Conservation (phyloP, 1,140 invertebrate genomes). For the Cepaea nemoralis region DNA sequence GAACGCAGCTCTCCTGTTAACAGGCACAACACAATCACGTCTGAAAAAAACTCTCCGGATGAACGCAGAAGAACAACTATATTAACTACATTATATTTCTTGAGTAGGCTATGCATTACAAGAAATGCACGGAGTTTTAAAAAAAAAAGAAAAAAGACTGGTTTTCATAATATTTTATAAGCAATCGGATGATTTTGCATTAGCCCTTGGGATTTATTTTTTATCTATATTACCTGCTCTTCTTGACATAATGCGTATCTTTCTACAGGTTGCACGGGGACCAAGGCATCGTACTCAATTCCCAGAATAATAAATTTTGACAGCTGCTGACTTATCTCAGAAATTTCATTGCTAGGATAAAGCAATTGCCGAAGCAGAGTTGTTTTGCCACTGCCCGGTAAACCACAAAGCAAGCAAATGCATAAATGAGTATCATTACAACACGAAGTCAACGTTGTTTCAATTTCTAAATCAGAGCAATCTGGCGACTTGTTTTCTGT, state of each 20-base stretch:
- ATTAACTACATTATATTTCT: too few species aligned
- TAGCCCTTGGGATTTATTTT: too few species aligned
- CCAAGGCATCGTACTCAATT: neutral
- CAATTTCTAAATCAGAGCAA: neutral
- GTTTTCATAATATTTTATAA: too few species aligned
- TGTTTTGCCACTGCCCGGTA: neutral
- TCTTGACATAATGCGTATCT: neutral
- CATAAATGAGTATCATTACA: neutral
- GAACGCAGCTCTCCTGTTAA: too few species aligned
- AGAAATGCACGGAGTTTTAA: too few species aligned
- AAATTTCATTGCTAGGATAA: neutral
- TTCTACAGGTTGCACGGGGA: neutral
- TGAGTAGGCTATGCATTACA: too few species aligned
- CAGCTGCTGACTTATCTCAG: neutral
- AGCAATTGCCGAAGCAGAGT: neutral
- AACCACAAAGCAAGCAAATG: constrained; percentile 14
- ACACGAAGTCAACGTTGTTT: neutral
- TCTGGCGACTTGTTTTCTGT: neutral
- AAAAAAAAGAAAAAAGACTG: too few species aligned
- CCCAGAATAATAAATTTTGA: neutral
- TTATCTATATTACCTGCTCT: neutral
- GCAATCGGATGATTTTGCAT: too few species aligned
- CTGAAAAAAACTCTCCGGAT: too few species aligned
- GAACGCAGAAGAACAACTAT: too few species aligned
- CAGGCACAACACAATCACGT: too few species aligned